These are phyloP conservation scores for Apogon hyalosoma DNA, from an alignment of 2,797 vertebrate species.

Conservation along the genomic window DNA sequence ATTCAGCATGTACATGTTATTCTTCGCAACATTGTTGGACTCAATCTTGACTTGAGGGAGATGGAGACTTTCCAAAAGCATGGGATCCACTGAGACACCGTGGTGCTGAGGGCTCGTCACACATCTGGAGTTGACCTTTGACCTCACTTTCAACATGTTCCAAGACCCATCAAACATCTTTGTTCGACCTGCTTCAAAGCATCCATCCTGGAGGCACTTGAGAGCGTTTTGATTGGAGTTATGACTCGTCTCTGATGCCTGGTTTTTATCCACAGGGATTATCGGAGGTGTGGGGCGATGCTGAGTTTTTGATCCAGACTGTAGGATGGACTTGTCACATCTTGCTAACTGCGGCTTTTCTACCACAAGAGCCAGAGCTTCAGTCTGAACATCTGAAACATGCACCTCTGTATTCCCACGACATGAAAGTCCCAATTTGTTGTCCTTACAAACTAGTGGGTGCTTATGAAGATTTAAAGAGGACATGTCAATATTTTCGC, in stretches of 20 bases:
- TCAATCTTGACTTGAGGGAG: constrained; percentile 78
- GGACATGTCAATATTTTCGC: not conserved
- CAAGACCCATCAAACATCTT: constrained; percentile 63
- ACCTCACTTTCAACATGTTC: constrained; percentile 72
- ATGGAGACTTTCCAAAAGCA: constrained; percentile 56
- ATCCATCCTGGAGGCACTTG: constrained; percentile 10
- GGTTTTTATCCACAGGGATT: constrained; percentile 55
- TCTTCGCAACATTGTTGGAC: constrained; percentile 54
- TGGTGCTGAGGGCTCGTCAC: constrained; percentile 68
- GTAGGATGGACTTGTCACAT: constrained; percentile 42
- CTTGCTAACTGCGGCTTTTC: constrained; percentile 60
- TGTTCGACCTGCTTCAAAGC: constrained; percentile 30
- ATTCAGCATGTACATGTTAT: constrained; percentile 73
- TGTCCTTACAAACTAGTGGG: constrained; percentile 12
- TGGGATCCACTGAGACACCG: constrained; percentile 39
- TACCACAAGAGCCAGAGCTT: constrained; percentile 72
- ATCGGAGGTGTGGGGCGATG: constrained; percentile 28
- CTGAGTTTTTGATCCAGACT: constrained; percentile 50
- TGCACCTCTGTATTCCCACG: constrained; percentile 22
- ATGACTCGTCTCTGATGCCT: constrained; percentile 59
- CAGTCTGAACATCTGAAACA: constrained; percentile 62
- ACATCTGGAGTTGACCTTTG: constrained; percentile 68
- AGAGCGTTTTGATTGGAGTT: constrained; percentile 37
- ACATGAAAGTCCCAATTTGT: constrained; percentile 23
- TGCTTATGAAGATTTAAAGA: constrained; percentile 12